Conservation (phyloP, 1,140 invertebrate species). For the Stegodyphus dumicola region DNA sequence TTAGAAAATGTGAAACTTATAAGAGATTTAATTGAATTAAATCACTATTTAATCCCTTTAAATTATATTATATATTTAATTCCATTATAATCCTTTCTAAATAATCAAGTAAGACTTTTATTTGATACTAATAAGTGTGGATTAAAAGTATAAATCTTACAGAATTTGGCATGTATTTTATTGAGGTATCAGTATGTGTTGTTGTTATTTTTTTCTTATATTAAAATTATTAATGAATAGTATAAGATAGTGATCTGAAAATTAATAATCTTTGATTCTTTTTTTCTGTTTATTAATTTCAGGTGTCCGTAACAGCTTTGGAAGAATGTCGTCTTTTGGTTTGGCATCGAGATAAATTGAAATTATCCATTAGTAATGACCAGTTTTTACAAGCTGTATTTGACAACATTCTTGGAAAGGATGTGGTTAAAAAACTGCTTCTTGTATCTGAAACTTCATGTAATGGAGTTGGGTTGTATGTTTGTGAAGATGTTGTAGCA, state of each 20-base stretch:
- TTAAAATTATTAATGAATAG: not conserved
- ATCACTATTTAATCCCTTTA: too few relatives aligned
- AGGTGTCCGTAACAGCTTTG: slow-evolving; percentile 88
- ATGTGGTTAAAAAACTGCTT: slow-evolving; percentile 90
- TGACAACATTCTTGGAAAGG: slow-evolving; percentile 86
- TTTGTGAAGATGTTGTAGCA: slow-evolving; percentile 46
- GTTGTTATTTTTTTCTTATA: too few relatives aligned
- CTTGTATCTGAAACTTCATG: slow-evolving; percentile 74
- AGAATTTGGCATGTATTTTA: too few relatives aligned
- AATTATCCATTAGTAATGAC: slow-evolving; percentile 85
- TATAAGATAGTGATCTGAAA: not conserved
- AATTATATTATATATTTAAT: too few relatives aligned
- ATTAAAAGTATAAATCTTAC: too few relatives aligned
- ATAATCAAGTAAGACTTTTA: too few relatives aligned
- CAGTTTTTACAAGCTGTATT: slow-evolving; percentile 86
- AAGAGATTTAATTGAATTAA: too few relatives aligned
- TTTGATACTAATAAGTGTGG: too few relatives aligned
- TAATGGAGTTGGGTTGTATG: slow-evolving; percentile 52
- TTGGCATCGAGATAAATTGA: slow-evolving; percentile 81
- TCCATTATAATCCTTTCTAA: too few relatives aligned
- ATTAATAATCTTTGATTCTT: not conserved
- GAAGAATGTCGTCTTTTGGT: slow-evolving; percentile 86
- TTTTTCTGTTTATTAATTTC: slow-evolving; percentile 32
- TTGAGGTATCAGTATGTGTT: too few relatives aligned
- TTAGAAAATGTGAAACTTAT: too few relatives aligned